Conservation (phyloP, 2,797 vertebrate genomes). For the Microtus californicus region DNA sequence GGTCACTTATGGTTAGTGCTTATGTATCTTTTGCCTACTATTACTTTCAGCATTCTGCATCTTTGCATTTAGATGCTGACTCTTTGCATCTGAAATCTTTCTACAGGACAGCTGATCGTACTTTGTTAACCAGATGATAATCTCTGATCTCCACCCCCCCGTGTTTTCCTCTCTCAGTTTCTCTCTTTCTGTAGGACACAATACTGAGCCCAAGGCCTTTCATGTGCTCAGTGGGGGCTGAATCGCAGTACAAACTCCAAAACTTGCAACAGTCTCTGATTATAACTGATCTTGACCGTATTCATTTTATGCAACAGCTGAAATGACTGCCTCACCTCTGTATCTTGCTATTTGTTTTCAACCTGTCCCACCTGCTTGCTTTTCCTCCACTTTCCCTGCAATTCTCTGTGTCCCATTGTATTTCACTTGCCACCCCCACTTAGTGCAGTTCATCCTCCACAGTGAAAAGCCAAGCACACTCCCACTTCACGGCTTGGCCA, state of each 20-base stretch:
- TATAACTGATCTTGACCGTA: slow-evolving; percentile 39
- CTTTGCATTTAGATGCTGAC: slow-evolving; percentile 6
- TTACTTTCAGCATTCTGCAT: background rate
- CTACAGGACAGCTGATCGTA: background rate
- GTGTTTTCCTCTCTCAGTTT: background rate
- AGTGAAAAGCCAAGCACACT: background rate
- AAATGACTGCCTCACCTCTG: slow-evolving; percentile 46
- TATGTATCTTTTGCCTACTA: background rate
- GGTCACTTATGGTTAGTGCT: background rate
- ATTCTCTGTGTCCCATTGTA: background rate
- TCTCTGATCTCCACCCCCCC: background rate
- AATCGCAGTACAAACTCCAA: too few species aligned
- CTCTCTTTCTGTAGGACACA: background rate
- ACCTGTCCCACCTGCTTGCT: slow-evolving; percentile 8
- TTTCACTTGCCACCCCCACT: background rate
- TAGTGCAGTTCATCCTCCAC: background rate
- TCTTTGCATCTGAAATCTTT: background rate
- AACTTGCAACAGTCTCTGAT: background rate
- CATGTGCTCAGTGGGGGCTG: background rate
- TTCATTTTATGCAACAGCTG: slow-evolving; percentile 51
- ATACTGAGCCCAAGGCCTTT: background rate
- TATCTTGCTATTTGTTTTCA: slow-evolving; percentile 25
- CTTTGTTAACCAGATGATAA: slow-evolving; percentile 27
- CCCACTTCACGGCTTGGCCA: background rate
- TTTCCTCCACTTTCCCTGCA: background rate